These are phyloP conservation scores for Parnassius apollo DNA, from an alignment of 2,888 invertebrate genomes.

Conservation along the genomic window DNA sequence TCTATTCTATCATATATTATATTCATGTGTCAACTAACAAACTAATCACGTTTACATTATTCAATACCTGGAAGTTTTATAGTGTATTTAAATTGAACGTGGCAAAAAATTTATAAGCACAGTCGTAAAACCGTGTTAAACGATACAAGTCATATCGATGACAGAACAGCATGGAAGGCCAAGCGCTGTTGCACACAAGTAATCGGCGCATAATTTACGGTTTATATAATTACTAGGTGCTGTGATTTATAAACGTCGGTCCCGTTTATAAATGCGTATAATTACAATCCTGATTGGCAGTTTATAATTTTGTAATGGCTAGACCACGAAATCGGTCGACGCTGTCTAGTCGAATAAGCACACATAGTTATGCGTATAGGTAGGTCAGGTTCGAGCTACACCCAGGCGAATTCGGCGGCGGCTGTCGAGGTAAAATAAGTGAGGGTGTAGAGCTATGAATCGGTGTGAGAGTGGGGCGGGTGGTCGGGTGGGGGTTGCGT, in stretches of 20 bases:
- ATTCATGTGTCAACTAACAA: too few relatives aligned
- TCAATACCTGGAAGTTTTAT: too few relatives aligned
- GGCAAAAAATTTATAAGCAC: too few relatives aligned
- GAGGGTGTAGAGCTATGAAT: conserved; percentile 39
- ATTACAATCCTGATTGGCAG: conserved; percentile 13
- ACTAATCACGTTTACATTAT: too few relatives aligned
- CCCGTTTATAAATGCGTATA: conserved; percentile 16
- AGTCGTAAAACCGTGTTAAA: background rate
- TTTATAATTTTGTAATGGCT: conserved; percentile 18
- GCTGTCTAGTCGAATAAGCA: background rate
- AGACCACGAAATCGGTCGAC: conserved; percentile 4
- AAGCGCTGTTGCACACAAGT: conserved; percentile 4
- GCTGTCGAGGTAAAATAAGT: conserved; percentile 56
- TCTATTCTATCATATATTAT: too few relatives aligned
- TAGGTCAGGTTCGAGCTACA: conserved; percentile 60
- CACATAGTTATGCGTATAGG: conserved; percentile 31
- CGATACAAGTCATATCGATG: conserved; percentile 3
- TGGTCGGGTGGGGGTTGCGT: conserved; percentile 49
- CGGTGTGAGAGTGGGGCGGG: conserved; percentile 34
- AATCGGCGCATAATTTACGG: conserved; percentile 5
- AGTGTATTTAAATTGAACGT: too few relatives aligned
- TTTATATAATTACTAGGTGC: conserved; percentile 29
- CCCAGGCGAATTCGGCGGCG: conserved; percentile 59
- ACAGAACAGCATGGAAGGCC: background rate
- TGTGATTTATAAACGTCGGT: conserved; percentile 32